Evolutionary conservation across 30 jellyfish, hydroid and myxozoan species (phyloP), one percentile per base, ranked within the genome.

Genomic region (Aurelia aurita complex sp. Pacific): DNA sequence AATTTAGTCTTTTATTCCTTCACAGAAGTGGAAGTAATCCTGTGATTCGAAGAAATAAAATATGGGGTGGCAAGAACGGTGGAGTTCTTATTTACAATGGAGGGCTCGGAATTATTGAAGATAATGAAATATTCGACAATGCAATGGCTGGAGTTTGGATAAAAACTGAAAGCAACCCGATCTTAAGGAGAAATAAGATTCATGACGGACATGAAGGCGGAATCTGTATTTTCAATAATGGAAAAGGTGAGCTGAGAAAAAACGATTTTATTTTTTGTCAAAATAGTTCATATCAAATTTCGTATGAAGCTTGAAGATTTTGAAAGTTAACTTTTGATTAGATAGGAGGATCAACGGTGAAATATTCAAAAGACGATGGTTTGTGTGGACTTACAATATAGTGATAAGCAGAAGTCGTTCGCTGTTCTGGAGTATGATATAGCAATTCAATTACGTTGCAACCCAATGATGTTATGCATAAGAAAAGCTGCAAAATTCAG

Each of bases 131-230:
- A n/a, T 92, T 92, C 64, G 98, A 92, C 51, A 92, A 92, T 70
- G 98, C 98, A 10, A 92, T 92, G 98, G 98, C 98, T 1, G 98
- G 98, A 4, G 98, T 92, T 10, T 92, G 98, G 98, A 92, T 92
- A 36, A 92, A 92, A 72, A 92, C 98, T 10, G 98, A 92, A 57
- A 86, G 97, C 81, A 92, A 88, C 59, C 98, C 98, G 4, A 92
- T 92, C 29, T 82, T 92, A 63, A 70, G 98, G 23, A 82, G 98
- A 35, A 92, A 92, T 51, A 92, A 92, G 71, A 92, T 92, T 62
- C 98, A 92, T 52, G 97, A 87, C 38, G 98, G 98, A 4, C 96
- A 88, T 62, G 98, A 92, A 87, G 98, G 98, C 43, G 98, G 98
- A 81, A 85, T 92, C 35, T 92, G 98, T 72, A 92, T 92, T 12